phyloP scores from a whole-genome alignment of 2,797 vertebrate genomes.

The Ctenosaura bakeri region DNA sequence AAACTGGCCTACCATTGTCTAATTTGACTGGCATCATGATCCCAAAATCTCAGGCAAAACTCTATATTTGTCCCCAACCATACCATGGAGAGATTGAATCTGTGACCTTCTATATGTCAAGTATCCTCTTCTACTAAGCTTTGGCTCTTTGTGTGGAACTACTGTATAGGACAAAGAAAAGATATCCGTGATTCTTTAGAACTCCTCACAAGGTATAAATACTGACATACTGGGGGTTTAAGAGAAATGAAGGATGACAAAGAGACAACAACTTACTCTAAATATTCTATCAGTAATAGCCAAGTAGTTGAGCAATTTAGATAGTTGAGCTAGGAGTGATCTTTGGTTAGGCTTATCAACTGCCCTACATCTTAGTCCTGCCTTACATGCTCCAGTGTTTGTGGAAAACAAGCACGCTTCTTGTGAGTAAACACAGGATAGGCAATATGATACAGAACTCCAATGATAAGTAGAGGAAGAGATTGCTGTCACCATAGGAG shows the following conservation, averaged over 20 bases:
- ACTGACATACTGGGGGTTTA: not conserved
- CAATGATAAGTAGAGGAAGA: not conserved
- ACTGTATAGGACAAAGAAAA: not conserved
- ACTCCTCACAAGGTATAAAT: not conserved
- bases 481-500: no score
- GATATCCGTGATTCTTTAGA: not conserved
- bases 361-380: not conserved
- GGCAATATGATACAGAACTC: no score
- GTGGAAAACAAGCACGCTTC: not conserved
- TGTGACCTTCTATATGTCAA: not conserved
- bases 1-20: no score
- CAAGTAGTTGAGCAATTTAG: not conserved
- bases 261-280: not conserved
- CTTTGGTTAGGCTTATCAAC: not conserved
- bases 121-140: not conserved
- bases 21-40: not conserved
- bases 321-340: not conserved
- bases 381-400: not conserved
- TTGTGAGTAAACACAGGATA: not conserved
- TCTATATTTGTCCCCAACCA: not conserved
- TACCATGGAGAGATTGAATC: not conserved
- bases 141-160: not conserved
- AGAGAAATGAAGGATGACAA: no score
- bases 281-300: not conserved
- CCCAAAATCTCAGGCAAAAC: not conserved